phyloP scores from a whole-genome alignment of 1,140 invertebrate species.

The Ctenoplectra terminalis region DNA sequence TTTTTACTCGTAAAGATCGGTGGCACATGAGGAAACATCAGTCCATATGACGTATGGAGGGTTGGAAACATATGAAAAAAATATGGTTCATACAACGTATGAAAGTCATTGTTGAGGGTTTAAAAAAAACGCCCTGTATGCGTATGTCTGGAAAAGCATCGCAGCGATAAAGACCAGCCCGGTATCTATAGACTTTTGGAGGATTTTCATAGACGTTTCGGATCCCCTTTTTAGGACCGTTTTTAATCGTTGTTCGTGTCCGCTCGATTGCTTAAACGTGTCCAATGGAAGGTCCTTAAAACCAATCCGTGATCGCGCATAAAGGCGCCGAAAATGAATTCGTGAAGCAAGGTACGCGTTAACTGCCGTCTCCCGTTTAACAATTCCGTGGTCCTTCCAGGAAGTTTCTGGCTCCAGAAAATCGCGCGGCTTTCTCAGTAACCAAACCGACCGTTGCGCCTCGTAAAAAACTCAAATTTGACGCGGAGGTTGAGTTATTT shows the following conservation, averaged over 20 bases:
- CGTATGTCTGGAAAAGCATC: slow-evolving; percentile 53
- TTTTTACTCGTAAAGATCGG: too few relatives aligned
- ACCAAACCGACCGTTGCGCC: not conserved
- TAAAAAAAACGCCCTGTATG: too few relatives aligned
- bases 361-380: not conserved
- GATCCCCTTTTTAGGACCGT: not conserved
- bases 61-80: too few relatives aligned
- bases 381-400: not conserved
- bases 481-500: not conserved
- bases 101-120: too few relatives aligned
- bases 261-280: slow-evolving; percentile 5
- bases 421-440: not conserved
- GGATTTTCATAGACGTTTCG: slow-evolving; percentile 19
- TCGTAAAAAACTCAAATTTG: not conserved
- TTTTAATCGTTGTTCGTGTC: slow-evolving; percentile 47
- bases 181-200: slow-evolving; percentile 45
- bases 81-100: too few relatives aligned
- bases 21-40: too few relatives aligned
- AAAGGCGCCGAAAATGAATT: slow-evolving; percentile 23
- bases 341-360: not conserved
- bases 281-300: slow-evolving; percentile 20
- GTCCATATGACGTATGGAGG: too few relatives aligned
- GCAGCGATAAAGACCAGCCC: slow-evolving; percentile 50
- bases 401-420: not conserved
- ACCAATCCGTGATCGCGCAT: slow-evolving; percentile 15